Conservation (phyloP, 2,888 invertebrate species). For the Cantharis nigra region DNA sequence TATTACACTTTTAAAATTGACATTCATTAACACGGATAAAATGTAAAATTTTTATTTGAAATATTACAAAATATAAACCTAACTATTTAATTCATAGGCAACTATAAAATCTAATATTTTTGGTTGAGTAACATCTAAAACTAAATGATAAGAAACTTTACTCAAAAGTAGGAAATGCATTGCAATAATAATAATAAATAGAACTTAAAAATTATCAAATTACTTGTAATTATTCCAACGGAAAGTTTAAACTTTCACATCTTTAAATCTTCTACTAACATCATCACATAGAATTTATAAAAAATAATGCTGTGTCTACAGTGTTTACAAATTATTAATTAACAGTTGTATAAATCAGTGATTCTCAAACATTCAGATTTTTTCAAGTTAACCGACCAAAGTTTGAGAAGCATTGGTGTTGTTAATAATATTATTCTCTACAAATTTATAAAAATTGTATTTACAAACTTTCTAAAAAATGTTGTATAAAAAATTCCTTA, state of each 20-base stretch:
- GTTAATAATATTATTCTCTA: not conserved
- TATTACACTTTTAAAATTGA: slow-evolving; percentile 1
- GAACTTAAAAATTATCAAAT: not conserved
- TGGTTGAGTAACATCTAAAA: not conserved
- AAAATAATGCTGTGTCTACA: not conserved
- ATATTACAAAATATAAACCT: not conserved
- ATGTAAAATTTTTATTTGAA: not conserved
- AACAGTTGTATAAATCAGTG: not conserved
- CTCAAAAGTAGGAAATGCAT: not conserved
- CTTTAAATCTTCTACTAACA: not conserved
- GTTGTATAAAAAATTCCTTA: not conserved
- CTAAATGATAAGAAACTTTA: not conserved
- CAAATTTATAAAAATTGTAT: not conserved
- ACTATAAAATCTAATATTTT: not conserved
- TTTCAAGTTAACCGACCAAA: not conserved
- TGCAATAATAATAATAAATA: not conserved
- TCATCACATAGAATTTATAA: not conserved
- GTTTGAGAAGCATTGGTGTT: not conserved
- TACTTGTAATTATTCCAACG: not conserved
- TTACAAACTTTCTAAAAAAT: not conserved
- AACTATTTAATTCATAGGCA: not conserved
- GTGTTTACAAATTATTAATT: not conserved
- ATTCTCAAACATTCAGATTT: not conserved
- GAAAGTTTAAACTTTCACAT: not conserved
- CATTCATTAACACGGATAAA: not conserved